Conservation (phyloP, 35 echinoderm and acorn worm species). For the Holothuria glaberrima region DNA sequence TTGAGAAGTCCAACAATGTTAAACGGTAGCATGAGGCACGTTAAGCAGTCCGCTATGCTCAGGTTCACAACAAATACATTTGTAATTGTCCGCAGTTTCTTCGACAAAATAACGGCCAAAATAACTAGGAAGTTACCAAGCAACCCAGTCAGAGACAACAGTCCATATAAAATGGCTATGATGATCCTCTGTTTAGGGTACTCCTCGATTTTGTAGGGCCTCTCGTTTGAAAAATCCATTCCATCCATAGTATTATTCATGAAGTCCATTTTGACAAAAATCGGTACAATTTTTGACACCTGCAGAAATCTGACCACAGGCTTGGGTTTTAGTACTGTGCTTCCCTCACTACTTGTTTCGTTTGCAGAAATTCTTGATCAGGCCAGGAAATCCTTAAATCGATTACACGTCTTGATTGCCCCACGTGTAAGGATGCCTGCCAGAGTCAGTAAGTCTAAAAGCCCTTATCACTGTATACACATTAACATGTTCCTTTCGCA, state of each 20-base stretch:
- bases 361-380: too few relatives aligned
- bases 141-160: slow-evolving; percentile 60
- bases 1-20: slow-evolving; percentile 75
- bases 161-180: slow-evolving; percentile 63
- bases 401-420: background rate
- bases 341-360: too few relatives aligned
- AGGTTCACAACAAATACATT: slow-evolving; percentile 93
- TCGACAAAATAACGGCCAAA: slow-evolving; percentile 73
- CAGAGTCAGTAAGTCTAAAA: too few relatives aligned
- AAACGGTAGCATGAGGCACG: slow-evolving; percentile 69
- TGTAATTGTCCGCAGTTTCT: slow-evolving; percentile 83
- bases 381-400: background rate
- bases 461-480: too few relatives aligned
- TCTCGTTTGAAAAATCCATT: slow-evolving; percentile 11
- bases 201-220: slow-evolving; percentile 67
- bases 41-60: slow-evolving; percentile 74
- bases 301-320: too few relatives aligned
- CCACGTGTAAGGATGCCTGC: too few relatives aligned
- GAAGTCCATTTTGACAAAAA: background rate
- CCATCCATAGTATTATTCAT: slow-evolving; percentile 25
- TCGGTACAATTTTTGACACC: too few relatives aligned
- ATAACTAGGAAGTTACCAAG: slow-evolving; percentile 86
- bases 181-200: slow-evolving; percentile 64
- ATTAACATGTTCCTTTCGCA: too few relatives aligned
- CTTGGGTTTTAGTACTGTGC: too few relatives aligned